These are phyloP conservation scores for Zelostemma sp. DNA, from an alignment of 1,140 invertebrate species.

Conservation along the genomic window DNA sequence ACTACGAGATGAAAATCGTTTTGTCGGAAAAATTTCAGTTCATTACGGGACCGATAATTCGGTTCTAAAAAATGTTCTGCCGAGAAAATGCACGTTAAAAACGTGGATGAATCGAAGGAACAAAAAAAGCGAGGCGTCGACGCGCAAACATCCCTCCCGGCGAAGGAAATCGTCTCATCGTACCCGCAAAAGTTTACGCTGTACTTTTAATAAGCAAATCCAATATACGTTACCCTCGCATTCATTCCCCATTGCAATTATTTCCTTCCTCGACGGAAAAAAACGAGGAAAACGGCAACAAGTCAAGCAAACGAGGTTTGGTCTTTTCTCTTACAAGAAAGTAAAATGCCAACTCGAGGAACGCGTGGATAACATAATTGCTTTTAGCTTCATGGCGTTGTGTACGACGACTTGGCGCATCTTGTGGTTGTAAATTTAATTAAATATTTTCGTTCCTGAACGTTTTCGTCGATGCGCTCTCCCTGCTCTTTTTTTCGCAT, in stretches of 20 bases:
- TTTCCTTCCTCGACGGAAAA: constrained; percentile 22
- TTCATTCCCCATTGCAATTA: constrained; percentile 45
- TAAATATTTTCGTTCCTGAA: constrained; percentile 66
- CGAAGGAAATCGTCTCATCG: constrained; percentile 26
- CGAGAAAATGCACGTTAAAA: background rate
- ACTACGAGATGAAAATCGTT: constrained; percentile 13
- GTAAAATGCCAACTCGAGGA: constrained; percentile 49
- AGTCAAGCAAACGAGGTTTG: constrained; percentile 43
- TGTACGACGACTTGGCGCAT: constrained; percentile 58
- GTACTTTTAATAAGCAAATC: constrained; percentile 47
- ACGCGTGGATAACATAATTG: constrained; percentile 59
- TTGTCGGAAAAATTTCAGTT: constrained; percentile 11
- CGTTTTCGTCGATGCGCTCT: constrained; percentile 54
- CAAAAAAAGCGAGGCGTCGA: constrained; percentile 30
- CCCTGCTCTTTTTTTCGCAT: constrained; percentile 51
- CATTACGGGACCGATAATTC: no score
- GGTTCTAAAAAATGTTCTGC: background rate
- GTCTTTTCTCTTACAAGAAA: constrained; percentile 47
- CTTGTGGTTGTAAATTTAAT: constrained; percentile 67
- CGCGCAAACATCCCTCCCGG: constrained; percentile 14
- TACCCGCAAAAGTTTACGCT: constrained; percentile 30
- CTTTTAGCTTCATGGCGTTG: constrained; percentile 55
- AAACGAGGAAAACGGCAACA: constrained; percentile 24
- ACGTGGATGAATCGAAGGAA: no score
- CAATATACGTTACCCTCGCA: constrained; percentile 44